These are phyloP conservation scores for Aphelenchoides bicaudatus DNA, from an alignment of 2,888 invertebrate genomes.

Conservation along the genomic window DNA sequence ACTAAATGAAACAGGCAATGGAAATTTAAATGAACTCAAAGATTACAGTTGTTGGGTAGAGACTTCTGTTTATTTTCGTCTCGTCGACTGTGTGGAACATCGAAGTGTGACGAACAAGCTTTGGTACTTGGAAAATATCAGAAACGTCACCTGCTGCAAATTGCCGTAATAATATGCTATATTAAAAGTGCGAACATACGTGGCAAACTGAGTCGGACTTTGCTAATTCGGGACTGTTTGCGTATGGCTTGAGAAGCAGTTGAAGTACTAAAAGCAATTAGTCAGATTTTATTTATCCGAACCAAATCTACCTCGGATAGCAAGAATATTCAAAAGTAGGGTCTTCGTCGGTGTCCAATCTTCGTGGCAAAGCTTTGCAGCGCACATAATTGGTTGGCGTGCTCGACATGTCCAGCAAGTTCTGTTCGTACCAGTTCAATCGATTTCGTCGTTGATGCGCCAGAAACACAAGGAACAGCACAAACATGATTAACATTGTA, in stretches of 20 bases:
- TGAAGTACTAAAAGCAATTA: constrained; percentile 5
- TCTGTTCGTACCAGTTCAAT: constrained; percentile 46
- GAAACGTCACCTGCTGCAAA: constrained; percentile 27
- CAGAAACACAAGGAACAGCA: constrained; percentile 27
- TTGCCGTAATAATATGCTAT: no score
- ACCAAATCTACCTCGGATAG: constrained; percentile 13
- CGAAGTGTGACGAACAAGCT: constrained; percentile 36
- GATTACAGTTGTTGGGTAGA: constrained; percentile 45
- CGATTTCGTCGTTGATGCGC: constrained; percentile 29
- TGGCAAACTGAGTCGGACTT: constrained; percentile 9
- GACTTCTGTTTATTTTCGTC: constrained; percentile 53
- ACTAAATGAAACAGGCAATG: constrained; percentile 11
- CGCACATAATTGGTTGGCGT: constrained; percentile 43
- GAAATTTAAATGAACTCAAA: not conserved
- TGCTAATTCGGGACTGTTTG: constrained; percentile 36
- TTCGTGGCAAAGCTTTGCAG: constrained; percentile 45
- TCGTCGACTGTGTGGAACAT: constrained; percentile 56
- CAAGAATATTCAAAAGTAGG: not conserved
- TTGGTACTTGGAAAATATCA: constrained; percentile 49
- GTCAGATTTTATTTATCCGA: constrained; percentile 1
- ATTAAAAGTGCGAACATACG: no score
- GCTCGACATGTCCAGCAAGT: constrained; percentile 45
- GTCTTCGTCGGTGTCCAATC: constrained; percentile 52
- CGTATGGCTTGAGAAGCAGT: constrained; percentile 21
- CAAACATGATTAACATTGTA: constrained; percentile 28